A percentile compares a stretch with the other conserved stretches of the same genome.
phyloP scores from a whole-genome alignment of 2,797 vertebrate genomes.

The Enteromius argenteus region DNA sequence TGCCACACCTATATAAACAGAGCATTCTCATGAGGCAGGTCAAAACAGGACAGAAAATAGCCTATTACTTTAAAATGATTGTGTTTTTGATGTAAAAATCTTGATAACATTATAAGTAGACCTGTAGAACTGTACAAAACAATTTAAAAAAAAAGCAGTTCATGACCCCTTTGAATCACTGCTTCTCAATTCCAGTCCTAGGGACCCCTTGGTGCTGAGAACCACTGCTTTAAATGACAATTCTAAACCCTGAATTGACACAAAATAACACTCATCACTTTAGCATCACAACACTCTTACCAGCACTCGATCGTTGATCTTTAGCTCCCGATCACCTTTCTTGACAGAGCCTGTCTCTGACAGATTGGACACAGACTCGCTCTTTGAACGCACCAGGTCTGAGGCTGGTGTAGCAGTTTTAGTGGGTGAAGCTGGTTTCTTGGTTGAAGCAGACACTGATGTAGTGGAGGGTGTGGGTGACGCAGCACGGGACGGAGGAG shows the following conservation, averaged over 20 bases:
- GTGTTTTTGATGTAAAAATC: too few species aligned
- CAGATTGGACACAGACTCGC: conserved; percentile 94
- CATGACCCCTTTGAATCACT: too few species aligned
- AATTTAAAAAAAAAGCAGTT: too few species aligned
- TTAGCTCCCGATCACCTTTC: conserved; percentile 95
- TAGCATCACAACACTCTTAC: conserved; percentile 76
- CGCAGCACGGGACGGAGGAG: conserved; percentile 80
- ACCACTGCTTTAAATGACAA: neutral
- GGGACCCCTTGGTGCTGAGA: too few species aligned
- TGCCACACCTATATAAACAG: too few species aligned
- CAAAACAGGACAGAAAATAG: too few species aligned
- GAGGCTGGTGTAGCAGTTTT: conserved; percentile 76
- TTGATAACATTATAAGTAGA: too few species aligned
- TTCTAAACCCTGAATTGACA: neutral
- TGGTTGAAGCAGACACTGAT: conserved; percentile 78
- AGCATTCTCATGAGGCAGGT: too few species aligned
- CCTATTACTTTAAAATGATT: too few species aligned
- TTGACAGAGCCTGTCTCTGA: conserved; percentile 94
- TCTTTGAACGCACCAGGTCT: conserved; percentile 88
- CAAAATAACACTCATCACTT: neutral
- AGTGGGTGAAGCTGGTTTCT: conserved; percentile 74
- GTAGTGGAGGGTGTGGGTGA: conserved; percentile 82
- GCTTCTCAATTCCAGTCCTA: too few species aligned
- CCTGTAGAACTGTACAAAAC: too few species aligned
- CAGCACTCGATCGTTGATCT: conserved; percentile 94